phyloP scores from a whole-genome alignment of 1,140 invertebrate species.

The Drosophila tropicalis region DNA sequence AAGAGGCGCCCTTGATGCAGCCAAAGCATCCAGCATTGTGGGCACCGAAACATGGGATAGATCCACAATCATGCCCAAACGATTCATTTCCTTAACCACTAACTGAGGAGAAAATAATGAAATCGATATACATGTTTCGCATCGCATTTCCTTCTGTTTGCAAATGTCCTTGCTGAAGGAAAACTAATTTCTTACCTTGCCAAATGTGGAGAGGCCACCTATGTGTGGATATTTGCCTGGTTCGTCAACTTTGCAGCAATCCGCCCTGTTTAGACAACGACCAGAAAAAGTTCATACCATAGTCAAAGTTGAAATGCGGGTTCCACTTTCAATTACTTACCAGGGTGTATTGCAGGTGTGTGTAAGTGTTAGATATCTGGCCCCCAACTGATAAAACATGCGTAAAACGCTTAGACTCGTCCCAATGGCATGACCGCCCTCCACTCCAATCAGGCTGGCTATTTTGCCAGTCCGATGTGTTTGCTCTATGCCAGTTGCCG shows the following conservation, averaged over 20 bases:
- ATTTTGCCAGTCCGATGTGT: conserved; percentile 87
- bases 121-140: too few relatives aligned
- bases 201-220: conserved; percentile 89
- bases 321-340: conserved; percentile 83
- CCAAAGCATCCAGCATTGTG: conserved; percentile 91
- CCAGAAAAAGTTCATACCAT: neutral
- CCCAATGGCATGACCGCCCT: conserved; percentile 93
- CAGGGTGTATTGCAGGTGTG: conserved; percentile 95
- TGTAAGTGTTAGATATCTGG: conserved; percentile 92
- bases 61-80: conserved; percentile 96
- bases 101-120: conserved; percentile 80
- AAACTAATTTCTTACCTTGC: conserved; percentile 86
- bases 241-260: conserved; percentile 88
- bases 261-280: conserved; percentile 85
- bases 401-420: conserved; percentile 92
- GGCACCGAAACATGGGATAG: conserved; percentile 92
- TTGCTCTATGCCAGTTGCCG: conserved; percentile 87
- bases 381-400: conserved; percentile 92
- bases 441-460: conserved; percentile 90
- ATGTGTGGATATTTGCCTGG: conserved; percentile 88
- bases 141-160: neutral
- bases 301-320: neutral
- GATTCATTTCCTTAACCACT: conserved; percentile 92
- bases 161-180: too few relatives aligned
- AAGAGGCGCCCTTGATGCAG: conserved; percentile 90